These are phyloP conservation scores for Grammomys dolichurus DNA, from an alignment of 2,113 vertebrate genomes.

Conservation along the genomic window DNA sequence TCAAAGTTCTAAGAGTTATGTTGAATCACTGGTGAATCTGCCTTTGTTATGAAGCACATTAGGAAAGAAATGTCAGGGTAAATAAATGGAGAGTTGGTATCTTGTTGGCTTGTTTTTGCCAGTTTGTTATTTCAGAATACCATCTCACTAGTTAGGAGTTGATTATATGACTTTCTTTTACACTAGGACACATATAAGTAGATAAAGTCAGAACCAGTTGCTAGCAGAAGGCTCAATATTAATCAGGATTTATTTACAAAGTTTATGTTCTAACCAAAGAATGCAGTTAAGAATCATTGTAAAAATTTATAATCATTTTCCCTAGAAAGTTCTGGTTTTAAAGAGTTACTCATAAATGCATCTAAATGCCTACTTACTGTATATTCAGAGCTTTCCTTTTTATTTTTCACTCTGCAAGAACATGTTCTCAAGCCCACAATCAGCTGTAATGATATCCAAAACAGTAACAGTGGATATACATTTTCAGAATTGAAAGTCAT, in stretches of 20 bases:
- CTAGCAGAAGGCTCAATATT: background rate
- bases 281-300: slow-evolving; percentile 59
- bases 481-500: slow-evolving; percentile 82
- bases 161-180: slow-evolving; percentile 48
- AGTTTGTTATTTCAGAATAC: slow-evolving; percentile 20
- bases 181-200: background rate
- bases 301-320: slow-evolving; percentile 23
- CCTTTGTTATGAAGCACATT: background rate
- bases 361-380: slow-evolving; percentile 57
- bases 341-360: slow-evolving; percentile 44
- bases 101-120: background rate
- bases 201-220: background rate
- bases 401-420: slow-evolving; percentile 65
- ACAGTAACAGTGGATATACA: slow-evolving; percentile 75
- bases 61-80: background rate
- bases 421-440: slow-evolving; percentile 69
- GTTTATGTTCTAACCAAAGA: slow-evolving; percentile 8
- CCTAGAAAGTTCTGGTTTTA: slow-evolving; percentile 9
- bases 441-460: slow-evolving; percentile 73
- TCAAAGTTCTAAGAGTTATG: background rate
- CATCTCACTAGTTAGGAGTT: background rate
- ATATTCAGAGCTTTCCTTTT: slow-evolving; percentile 33
- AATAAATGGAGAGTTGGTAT: slow-evolving; percentile 45
- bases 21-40: slow-evolving; percentile 41
- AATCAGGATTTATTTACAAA: background rate